These are phyloP conservation scores for Diachasma alloeum DNA, from an alignment of 1,140 invertebrate genomes.

Conservation along the genomic window DNA sequence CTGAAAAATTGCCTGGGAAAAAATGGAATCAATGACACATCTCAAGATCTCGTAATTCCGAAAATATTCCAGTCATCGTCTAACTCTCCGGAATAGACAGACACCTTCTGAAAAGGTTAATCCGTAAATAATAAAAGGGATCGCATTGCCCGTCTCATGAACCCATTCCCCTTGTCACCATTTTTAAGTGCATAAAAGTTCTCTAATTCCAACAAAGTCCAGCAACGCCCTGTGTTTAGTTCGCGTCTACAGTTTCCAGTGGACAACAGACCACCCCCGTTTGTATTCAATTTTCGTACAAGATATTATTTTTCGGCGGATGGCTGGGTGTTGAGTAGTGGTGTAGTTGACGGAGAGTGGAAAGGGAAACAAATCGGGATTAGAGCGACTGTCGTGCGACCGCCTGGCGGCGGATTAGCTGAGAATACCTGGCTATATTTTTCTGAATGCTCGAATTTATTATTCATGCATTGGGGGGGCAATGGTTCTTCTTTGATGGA, in stretches of 20 bases:
- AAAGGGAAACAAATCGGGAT: conserved; percentile 9
- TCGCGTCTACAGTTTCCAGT: neutral
- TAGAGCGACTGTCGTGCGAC: neutral
- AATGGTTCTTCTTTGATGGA: no score
- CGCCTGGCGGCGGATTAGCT: neutral
- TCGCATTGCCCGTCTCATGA: conserved; percentile 25
- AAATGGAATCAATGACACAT: neutral
- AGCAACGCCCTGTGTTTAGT: conserved; percentile 33
- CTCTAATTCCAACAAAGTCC: conserved; percentile 44
- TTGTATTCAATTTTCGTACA: conserved; percentile 11
- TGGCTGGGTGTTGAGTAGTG: neutral
- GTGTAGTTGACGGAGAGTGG: neutral
- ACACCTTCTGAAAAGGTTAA: conserved; percentile 18
- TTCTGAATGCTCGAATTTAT: neutral
- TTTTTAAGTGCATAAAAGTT: conserved; percentile 27
- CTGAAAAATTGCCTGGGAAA: neutral
- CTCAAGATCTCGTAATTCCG: neutral
- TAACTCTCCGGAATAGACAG: neutral
- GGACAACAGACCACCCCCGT: conserved; percentile 40
- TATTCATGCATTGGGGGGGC: neutral
- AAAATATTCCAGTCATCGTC: neutral
- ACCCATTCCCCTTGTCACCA: neutral
- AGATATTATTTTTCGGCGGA: conserved; percentile 29
- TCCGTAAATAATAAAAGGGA: conserved; percentile 13
- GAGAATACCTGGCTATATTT: neutral